These are phyloP conservation scores for Cottoperca gobio DNA, from an alignment of 2,797 vertebrate genomes.

Conservation along the genomic window DNA sequence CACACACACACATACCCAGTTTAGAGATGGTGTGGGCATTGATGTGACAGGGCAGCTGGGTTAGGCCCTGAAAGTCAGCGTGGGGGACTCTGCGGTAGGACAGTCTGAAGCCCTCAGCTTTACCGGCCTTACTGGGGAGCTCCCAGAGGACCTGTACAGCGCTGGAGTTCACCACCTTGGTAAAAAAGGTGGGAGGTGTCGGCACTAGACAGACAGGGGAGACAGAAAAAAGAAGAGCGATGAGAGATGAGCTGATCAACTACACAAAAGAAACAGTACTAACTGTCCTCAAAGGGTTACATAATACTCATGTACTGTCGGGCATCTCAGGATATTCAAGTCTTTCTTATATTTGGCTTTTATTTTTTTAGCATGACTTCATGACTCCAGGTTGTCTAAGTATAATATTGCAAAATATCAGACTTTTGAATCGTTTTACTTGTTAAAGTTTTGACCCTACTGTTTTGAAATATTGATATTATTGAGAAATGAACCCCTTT, in stretches of 20 bases:
- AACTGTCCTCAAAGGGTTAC: not conserved
- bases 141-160: constrained; percentile 85
- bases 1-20: constrained; percentile 73
- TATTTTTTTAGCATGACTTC: not conserved
- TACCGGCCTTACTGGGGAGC: constrained; percentile 75
- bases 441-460: not conserved
- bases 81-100: constrained; percentile 80
- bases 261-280: not conserved
- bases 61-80: constrained; percentile 70
- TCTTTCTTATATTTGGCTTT: not conserved
- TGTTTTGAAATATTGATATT: not conserved
- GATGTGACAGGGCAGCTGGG: constrained; percentile 70
- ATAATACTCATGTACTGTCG: not conserved
- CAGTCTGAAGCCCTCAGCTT: constrained; percentile 83
- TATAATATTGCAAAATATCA: not conserved
- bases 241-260: not conserved
- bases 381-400: not conserved
- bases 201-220: constrained; percentile 70
- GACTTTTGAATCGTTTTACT: not conserved
- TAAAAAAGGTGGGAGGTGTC: constrained; percentile 80
- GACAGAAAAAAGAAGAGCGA: not conserved
- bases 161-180: constrained; percentile 82
- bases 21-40: constrained; percentile 79
- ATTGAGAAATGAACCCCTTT: too few species aligned
- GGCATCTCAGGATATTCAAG: not conserved